Conservation (phyloP, 2,113 vertebrate species). For the Ciconia stormi region DNA sequence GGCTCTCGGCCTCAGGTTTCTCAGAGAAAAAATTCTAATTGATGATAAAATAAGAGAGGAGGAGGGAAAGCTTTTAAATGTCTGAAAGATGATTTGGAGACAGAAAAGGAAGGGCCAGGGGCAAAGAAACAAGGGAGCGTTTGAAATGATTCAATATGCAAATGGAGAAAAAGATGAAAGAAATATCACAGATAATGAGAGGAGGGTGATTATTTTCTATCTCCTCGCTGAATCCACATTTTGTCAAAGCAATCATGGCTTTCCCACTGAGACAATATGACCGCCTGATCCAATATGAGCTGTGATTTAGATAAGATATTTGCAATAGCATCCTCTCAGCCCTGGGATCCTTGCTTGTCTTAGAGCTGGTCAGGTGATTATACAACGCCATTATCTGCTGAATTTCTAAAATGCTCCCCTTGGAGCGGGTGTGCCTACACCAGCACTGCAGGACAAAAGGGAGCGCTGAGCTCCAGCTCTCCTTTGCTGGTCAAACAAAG, state of each 20-base stretch:
- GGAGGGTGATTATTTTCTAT: background rate
- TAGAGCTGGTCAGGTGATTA: background rate
- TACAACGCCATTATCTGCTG: background rate
- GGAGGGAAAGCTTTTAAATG: constrained; percentile 11
- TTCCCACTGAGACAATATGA: background rate
- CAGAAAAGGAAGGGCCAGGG: background rate
- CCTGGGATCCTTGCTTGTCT: background rate
- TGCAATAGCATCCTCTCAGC: background rate
- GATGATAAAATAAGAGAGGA: background rate
- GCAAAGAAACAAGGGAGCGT: background rate
- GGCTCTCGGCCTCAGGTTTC: background rate
- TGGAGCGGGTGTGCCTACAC: background rate
- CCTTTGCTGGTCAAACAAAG: background rate
- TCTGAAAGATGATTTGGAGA: constrained; percentile 18
- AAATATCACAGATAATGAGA: constrained; percentile 1
- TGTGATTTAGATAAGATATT: background rate
- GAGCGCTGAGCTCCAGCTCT: background rate
- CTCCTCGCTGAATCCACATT: background rate
- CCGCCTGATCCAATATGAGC: background rate
- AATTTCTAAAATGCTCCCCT: background rate
- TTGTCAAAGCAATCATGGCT: background rate
- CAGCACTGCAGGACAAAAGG: background rate
- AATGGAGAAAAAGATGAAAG: constrained; percentile 6
- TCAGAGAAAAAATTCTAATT: background rate
- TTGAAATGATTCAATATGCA: constrained; percentile 25